Evolutionary conservation across 2,888 invertebrate genomes (phyloP).

Genomic region (Mythimna lalbum): DNA sequence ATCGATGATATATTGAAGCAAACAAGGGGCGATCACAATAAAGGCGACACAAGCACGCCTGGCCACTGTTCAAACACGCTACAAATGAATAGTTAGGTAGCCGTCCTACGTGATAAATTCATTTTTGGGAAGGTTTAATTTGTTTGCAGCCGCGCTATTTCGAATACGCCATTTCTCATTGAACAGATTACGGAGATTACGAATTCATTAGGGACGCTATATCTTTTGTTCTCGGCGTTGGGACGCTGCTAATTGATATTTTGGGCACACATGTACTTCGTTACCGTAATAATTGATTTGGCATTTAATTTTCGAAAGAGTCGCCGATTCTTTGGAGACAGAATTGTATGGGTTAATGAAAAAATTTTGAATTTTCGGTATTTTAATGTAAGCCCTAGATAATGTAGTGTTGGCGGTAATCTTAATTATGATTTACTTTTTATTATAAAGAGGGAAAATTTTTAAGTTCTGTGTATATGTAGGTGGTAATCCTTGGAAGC

Average conservation of each 20-base stretch:
- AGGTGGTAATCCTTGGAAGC: no score
- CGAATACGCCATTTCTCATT: slow-evolving; percentile 89
- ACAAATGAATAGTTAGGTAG: slow-evolving; percentile 81
- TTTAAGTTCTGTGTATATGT: no score
- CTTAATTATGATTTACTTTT: not conserved
- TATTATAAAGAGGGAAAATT: no score
- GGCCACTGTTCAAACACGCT: slow-evolving; percentile 65
- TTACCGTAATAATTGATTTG: slow-evolving; percentile 65
- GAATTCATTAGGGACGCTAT: slow-evolving; percentile 89
- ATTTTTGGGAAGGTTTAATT: slow-evolving; percentile 90
- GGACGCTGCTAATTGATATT: slow-evolving; percentile 86
- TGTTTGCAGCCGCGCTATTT: slow-evolving; percentile 85
- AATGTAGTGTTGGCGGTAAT: not conserved
- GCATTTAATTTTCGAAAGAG: slow-evolving; percentile 61
- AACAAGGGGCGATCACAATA: slow-evolving; percentile 60
- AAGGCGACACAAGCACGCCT: slow-evolving; percentile 54
- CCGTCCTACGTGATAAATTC: slow-evolving; percentile 86
- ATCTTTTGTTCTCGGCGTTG: slow-evolving; percentile 81
- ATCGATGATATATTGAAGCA: slow-evolving; percentile 53
- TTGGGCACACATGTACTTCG: slow-evolving; percentile 81
- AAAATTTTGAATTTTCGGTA: no score
- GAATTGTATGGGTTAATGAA: slow-evolving; percentile 7
- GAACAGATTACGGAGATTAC: slow-evolving; percentile 90
- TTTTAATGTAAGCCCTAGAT: not conserved
- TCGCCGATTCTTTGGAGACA: slow-evolving; percentile 16